A percentile compares a stretch with the other conserved stretches of the same genome.
These are phyloP conservation scores for Paradisaea rubra DNA, from an alignment of 2,113 vertebrate genomes.

Conservation along the genomic window DNA sequence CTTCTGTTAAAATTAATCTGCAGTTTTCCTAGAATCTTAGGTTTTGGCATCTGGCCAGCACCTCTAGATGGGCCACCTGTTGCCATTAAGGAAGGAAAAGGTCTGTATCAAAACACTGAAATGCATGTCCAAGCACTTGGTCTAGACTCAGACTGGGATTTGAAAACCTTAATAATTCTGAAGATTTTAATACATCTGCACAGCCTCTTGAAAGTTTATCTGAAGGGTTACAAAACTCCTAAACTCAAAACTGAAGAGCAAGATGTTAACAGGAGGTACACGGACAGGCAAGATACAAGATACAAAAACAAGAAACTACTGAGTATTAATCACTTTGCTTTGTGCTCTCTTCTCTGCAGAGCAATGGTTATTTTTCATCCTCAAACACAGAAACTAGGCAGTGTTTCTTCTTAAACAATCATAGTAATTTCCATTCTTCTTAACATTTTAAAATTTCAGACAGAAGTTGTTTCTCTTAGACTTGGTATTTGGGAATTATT, in stretches of 20 bases:
- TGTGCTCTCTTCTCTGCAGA: background rate
- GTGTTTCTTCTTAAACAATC: background rate
- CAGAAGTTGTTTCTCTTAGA: background rate
- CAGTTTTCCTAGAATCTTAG: background rate
- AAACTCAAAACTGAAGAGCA: background rate
- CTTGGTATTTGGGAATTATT: background rate
- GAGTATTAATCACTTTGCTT: background rate
- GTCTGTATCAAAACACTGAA: background rate
- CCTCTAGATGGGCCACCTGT: background rate
- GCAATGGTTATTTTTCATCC: background rate
- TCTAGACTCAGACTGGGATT: background rate
- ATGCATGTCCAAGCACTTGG: background rate
- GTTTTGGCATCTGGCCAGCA: background rate
- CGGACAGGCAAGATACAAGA: background rate
- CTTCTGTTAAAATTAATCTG: background rate
- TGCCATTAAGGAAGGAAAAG: background rate
- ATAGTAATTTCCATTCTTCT: background rate
- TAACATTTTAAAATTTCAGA: background rate
- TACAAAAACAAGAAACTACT: background rate
- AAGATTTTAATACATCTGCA: background rate
- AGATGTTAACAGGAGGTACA: background rate
- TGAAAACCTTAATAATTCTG: background rate
- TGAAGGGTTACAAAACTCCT: background rate
- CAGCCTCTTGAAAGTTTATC: background rate
- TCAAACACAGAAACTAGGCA: background rate